phyloP scores from a whole-genome alignment of 2,797 vertebrate genomes.

The Lycodopsis pacificus region DNA sequence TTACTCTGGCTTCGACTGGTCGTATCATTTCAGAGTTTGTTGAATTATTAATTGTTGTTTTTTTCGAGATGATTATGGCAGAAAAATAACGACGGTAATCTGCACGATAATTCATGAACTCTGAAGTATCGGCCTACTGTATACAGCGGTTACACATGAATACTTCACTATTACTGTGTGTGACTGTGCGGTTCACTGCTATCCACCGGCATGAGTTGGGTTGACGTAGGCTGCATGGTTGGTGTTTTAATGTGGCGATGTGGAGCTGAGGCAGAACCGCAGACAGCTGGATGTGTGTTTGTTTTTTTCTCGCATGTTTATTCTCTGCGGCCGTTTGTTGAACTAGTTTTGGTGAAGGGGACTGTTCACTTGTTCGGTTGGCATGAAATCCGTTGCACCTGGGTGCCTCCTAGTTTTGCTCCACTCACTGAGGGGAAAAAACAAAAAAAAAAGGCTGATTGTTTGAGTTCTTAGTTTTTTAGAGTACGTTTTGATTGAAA shows the following conservation, averaged over 20 bases:
- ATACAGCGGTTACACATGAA: slow-evolving; percentile 24
- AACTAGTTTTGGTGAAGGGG: slow-evolving; percentile 58
- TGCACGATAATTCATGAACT: slow-evolving; percentile 67
- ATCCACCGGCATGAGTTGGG: slow-evolving; percentile 70
- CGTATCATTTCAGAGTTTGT: slow-evolving; percentile 76
- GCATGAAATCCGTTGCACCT: slow-evolving; percentile 68
- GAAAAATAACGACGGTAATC: slow-evolving; percentile 3
- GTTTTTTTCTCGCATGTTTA: slow-evolving; percentile 72
- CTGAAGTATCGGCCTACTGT: slow-evolving; percentile 69
- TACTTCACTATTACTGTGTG: slow-evolving; percentile 30
- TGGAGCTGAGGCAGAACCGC: slow-evolving; percentile 23
- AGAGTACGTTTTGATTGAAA: slow-evolving; percentile 8
- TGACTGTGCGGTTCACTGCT: slow-evolving; percentile 46
- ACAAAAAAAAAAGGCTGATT: slow-evolving; percentile 10
- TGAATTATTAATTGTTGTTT: slow-evolving; percentile 37
- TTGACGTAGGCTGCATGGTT: slow-evolving; percentile 65
- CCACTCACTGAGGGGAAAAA: slow-evolving; percentile 12
- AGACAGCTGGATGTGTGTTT: slow-evolving; percentile 48
- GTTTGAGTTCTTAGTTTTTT: slow-evolving; percentile 21
- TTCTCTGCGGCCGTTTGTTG: slow-evolving; percentile 49
- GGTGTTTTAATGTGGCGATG: slow-evolving; percentile 32
- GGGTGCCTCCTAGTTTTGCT: slow-evolving; percentile 38
- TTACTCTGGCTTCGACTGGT: slow-evolving; percentile 55
- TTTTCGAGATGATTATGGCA: slow-evolving; percentile 17
- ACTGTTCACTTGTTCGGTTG: slow-evolving; percentile 47